Base-by-base conservation (phyloP, 2,113 vertebrate genomes). In the Thamnaconus septentrionalis region DNA sequence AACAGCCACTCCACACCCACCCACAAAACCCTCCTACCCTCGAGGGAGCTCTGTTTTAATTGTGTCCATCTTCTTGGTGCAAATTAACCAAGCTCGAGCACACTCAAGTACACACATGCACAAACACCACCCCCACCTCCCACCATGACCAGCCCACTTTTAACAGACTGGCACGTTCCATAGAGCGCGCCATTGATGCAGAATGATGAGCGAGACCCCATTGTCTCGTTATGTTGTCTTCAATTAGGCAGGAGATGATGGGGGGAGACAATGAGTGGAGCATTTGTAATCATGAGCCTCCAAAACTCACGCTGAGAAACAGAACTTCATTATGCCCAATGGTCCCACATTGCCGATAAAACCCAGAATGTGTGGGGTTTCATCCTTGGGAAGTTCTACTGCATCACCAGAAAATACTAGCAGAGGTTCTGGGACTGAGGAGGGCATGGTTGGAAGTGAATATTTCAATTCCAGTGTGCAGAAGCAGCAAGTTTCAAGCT, bases 241-340 rank as follows among this genome's bases (percentile, higher is more conserved):
- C 89, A 87, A 89, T 88, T 90, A 89, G 73, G 75, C 73, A 76
- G 63, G 80, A 86, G 83, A 86, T 84, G 86, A 90, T 85, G 83
- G 81, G 18, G 18, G 18, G 85, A 85, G 71, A 90, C 85, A 82
- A 85, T 85, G 85, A 88, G 85, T 80, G 57, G 69, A 76, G 76
- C 85, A 74, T 88, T 88, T 85, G 86, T 89, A 88, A 90, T 89
- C 85, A 90, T 81, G 84, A 88, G 82, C 75, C 69, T 78, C 66
- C 67, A 78, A 73, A 84, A 83, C 75, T 71, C 87, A 85, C 56
- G 82, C 87, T 84, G 86, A 59, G 89, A 85, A 83, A 83, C 84
- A 86, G 75, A 85, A 88, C 82, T 85, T 89, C 87, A 88, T 89
- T 90, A 87, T 76, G 82, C 84, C 74, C 79, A 89, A 89, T 88